phyloP scores from a whole-genome alignment of 2,888 invertebrate species.

The Eulithis testata region DNA sequence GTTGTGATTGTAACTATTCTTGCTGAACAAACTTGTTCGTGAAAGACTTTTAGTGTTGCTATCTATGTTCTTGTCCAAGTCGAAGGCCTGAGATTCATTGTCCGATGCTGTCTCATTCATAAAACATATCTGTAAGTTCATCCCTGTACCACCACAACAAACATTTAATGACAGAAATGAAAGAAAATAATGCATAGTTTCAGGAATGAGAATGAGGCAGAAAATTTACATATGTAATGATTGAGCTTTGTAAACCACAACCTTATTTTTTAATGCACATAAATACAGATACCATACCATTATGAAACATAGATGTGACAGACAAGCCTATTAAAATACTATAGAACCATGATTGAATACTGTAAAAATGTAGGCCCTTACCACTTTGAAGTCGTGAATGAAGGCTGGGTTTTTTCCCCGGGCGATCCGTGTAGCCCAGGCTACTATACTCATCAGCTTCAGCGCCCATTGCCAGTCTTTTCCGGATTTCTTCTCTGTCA shows the following conservation, averaged over 20 bases:
- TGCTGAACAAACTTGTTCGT: slow-evolving; percentile 74
- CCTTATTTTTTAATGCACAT: slow-evolving; percentile 3
- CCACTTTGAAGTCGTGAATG: slow-evolving; percentile 95
- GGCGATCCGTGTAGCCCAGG: slow-evolving; percentile 85
- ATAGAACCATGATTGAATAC: slow-evolving; percentile 6
- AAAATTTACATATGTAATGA: slow-evolving; percentile 11
- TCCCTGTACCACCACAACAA: slow-evolving; percentile 83
- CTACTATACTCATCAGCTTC: slow-evolving; percentile 90
- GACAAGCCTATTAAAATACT: neutral
- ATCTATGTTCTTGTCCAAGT: slow-evolving; percentile 85
- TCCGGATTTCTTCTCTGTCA: slow-evolving; percentile 96
- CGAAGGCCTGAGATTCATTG: slow-evolving; percentile 91
- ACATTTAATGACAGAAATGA: slow-evolving; percentile 44
- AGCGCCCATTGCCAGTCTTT: slow-evolving; percentile 93
- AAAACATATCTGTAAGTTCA: slow-evolving; percentile 97
- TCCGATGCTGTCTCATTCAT: slow-evolving; percentile 97
- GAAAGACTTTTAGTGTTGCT: slow-evolving; percentile 71
- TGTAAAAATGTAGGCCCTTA: slow-evolving; percentile 62
- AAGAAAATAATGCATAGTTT: slow-evolving; percentile 34
- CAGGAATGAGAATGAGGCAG: slow-evolving; percentile 30
- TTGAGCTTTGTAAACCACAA: slow-evolving; percentile 20
- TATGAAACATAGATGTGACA: neutral
- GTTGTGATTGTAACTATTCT: slow-evolving; percentile 75
- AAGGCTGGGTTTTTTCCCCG: slow-evolving; percentile 93
- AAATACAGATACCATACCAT: slow-evolving; percentile 12